Base-by-base conservation (phyloP, 2,888 invertebrate species). In the Miltochrista miniata region DNA sequence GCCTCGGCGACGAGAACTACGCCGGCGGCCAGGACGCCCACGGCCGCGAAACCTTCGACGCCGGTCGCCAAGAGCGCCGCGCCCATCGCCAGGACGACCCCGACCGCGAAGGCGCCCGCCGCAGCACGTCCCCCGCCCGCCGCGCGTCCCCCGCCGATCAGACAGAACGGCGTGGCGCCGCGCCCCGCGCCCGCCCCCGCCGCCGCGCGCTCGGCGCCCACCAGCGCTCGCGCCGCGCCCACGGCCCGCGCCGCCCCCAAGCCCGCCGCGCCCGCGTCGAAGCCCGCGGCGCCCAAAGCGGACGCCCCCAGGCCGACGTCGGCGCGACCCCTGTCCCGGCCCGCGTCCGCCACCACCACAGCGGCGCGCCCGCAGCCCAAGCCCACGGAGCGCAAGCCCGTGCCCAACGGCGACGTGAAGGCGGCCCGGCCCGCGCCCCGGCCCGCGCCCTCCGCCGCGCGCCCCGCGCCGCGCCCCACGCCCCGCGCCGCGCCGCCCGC, bases 351-450 rank as follows among this genome's bases (percentile, higher is more conserved):
- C 10, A 71, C 74, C 31, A 71, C 73, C 10, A 71, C 74, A 30
- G 68, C 71, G 5, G 40, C 68, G 7, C 64, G 69, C 35, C 56
- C 72, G 2, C 74, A 74, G 48, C 67, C 72, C 18, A 76, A 76
- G 46, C 70, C 74, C 7, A 63, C 74, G 0, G 93, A 93, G 24
- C 93, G 89, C 70, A 93, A 93, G 70, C 87, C 93, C 0, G 74
- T 92, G 8, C 70, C 90, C 1, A 94, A 93, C 67, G 94, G 93
- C 10, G 94, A 94, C 44, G 84, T 79, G 1, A 93, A 93, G 70
- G 78, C 24, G 53, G 55, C 61, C 45, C 56, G 68, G 45, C 80
- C 61, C 40, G 71, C 37, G 59, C 72, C 52, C 53, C 70, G 29
- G 53, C 65, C 54, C 44, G 70, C 40, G 58, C 74, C 56, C 54